Conservation (phyloP, 2,888 invertebrate species). For the Dione juno region DNA sequence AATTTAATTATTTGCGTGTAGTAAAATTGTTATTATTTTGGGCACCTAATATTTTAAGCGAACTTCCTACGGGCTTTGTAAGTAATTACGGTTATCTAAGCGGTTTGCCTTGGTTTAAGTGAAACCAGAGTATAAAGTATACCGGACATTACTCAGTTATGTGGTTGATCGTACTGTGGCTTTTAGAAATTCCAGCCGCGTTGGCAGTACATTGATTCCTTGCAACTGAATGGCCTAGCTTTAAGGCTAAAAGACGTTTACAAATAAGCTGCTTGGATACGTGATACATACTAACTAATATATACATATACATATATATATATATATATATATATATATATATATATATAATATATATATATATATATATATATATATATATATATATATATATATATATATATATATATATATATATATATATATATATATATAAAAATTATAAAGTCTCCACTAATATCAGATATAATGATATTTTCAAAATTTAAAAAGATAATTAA, state of each 20-base stretch:
- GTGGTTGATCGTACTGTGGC: slow-evolving; percentile 38
- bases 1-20: not conserved
- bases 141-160: slow-evolving; percentile 40
- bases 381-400: too few species aligned
- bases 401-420: too few species aligned
- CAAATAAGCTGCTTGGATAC: slow-evolving; percentile 56
- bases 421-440: too few species aligned
- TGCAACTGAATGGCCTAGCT: slow-evolving; percentile 46
- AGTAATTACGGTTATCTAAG: slow-evolving; percentile 40
- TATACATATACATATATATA: not conserved
- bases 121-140: slow-evolving; percentile 30
- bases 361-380: too few species aligned
- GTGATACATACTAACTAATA: slow-evolving; percentile 6
- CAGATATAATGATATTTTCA: too few species aligned
- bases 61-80: slow-evolving; percentile 49
- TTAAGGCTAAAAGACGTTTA: slow-evolving; percentile 50
- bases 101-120: slow-evolving; percentile 24
- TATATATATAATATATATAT: not conserved
- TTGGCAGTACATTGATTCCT: slow-evolving; percentile 46
- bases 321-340: not conserved
- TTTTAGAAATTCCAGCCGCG: slow-evolving; percentile 49
- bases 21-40: not conserved
- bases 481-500: too few species aligned
- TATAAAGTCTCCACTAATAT: too few species aligned
- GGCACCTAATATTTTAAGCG: slow-evolving; percentile 16